Evolutionary conservation across 64 coral and sea anemone species (phyloP).

Genomic region (Trachythela sp.): DNA sequence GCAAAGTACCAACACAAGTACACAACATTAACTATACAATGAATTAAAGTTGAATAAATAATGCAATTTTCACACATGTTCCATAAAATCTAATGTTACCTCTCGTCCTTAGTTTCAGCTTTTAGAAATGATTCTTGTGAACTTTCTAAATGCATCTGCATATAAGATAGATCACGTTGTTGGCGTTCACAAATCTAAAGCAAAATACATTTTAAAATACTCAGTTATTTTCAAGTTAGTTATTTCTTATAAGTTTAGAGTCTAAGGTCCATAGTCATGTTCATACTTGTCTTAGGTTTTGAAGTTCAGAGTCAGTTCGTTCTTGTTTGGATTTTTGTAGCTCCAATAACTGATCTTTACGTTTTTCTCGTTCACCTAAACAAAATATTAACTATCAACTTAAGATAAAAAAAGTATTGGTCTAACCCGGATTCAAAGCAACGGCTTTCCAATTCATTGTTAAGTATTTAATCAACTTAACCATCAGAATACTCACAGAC

Average conservation of each 20-base stretch:
- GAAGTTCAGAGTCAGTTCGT: conserved; percentile 84
- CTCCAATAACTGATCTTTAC: conserved; percentile 92
- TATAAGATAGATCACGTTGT: conserved; percentile 87
- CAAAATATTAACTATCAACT: background rate
- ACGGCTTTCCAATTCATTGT: no score
- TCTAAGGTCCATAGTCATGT: no score
- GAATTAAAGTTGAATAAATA: no score
- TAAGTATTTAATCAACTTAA: no score
- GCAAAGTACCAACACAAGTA: background rate
- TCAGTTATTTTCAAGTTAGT: no score
- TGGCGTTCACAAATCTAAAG: conserved; percentile 90
- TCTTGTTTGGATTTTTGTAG: conserved; percentile 99
- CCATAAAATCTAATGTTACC: background rate
- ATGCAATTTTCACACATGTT: no score
- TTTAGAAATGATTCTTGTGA: conserved; percentile 80
- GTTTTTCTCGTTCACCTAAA: conserved; percentile 92
- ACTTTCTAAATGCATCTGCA: conserved; percentile 91
- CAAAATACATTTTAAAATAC: background rate
- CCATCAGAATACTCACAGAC: no score
- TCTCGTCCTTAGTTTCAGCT: conserved; percentile 1
- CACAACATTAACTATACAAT: background rate
- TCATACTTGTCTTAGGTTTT: conserved; percentile 78
- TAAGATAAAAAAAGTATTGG: background rate
- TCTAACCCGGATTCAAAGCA: background rate
- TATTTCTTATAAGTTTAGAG: no score